Evolutionary conservation across 2,888 invertebrate genomes (phyloP).

Genomic region (Ormyrus pomaceus): DNA sequence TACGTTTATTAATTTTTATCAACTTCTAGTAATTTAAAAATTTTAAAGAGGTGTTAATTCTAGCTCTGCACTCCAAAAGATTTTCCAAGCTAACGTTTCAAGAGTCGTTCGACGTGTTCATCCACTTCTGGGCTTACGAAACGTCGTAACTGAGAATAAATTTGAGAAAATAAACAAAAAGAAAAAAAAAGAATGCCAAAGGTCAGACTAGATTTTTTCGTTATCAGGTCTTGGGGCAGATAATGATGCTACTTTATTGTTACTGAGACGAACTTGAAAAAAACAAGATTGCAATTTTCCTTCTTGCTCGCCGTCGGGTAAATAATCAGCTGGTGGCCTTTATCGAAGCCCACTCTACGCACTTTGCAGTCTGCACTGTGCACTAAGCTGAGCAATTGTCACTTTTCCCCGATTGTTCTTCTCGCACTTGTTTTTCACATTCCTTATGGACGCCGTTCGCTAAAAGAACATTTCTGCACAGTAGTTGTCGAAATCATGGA

Average conservation of each 20-base stretch:
- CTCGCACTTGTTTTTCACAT: background rate
- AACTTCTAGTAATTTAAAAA: no score
- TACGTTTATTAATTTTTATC: no score
- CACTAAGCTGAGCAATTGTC: background rate
- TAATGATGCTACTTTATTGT: constrained; percentile 29
- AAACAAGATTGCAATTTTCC: constrained; percentile 37
- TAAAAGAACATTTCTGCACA: no score
- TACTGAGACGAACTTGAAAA: constrained; percentile 43
- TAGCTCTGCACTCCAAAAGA: background rate
- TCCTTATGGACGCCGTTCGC: no score
- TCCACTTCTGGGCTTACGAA: constrained; percentile 17
- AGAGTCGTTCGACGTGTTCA: constrained; percentile 31
- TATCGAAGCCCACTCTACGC: constrained; percentile 52
- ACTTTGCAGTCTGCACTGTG: constrained; percentile 46
- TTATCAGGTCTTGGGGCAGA: constrained; percentile 9
- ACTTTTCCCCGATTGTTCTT: constrained; percentile 13
- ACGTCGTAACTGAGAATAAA: constrained; percentile 9
- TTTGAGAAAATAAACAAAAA: constrained; percentile 19
- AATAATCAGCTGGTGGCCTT: constrained; percentile 56
- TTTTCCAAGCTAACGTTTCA: constrained; percentile 22
- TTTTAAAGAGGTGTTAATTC: no score
- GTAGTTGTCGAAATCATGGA: no score
- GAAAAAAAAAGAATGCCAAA: constrained; percentile 31
- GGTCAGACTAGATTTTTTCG: constrained; percentile 41
- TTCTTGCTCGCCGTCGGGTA: constrained; percentile 32